Percentiles rank a stretch among this genome's conserved stretches.
Conservation (phyloP, 2,797 vertebrate genomes). For the Ctenopoma kingsleyae region DNA sequence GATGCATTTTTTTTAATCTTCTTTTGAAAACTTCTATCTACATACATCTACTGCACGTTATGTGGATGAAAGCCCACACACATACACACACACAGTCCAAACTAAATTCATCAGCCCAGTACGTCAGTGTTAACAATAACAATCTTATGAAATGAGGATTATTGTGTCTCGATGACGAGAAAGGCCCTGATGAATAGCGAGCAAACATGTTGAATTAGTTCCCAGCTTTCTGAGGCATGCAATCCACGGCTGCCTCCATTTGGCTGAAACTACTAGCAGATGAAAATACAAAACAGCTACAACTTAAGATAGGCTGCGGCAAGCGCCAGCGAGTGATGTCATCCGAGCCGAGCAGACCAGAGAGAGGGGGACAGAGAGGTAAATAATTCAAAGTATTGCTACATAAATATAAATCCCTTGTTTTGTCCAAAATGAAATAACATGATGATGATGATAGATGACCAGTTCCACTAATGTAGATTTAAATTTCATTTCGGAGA, state of each 20-base stretch:
- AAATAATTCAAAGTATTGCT: slow-evolving; percentile 65
- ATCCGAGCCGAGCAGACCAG: slow-evolving; percentile 58
- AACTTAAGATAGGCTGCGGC: slow-evolving; percentile 67
- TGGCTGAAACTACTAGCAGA: slow-evolving; percentile 81
- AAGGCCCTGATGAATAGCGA: slow-evolving; percentile 58
- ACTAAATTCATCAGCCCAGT: slow-evolving; percentile 28
- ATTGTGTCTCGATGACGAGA: slow-evolving; percentile 55
- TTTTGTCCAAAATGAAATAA: slow-evolving; percentile 41
- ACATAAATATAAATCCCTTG: slow-evolving; percentile 55
- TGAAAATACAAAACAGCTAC: slow-evolving; percentile 83
- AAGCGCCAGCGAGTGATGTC: slow-evolving; percentile 78
- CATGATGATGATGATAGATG: slow-evolving; percentile 33
- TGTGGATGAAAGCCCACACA: background rate
- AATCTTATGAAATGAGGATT: slow-evolving; percentile 60
- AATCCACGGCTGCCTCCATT: slow-evolving; percentile 78
- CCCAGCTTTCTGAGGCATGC: slow-evolving; percentile 81
- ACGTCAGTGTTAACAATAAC: slow-evolving; percentile 33
- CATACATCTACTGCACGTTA: background rate
- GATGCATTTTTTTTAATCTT: background rate
- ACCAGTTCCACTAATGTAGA: slow-evolving; percentile 49
- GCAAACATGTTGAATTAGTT: slow-evolving; percentile 78
- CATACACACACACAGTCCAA: slow-evolving; percentile 18
- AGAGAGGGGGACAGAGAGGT: slow-evolving; percentile 41
- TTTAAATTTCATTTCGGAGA: slow-evolving; percentile 44
- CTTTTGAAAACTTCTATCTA: background rate